A percentile compares a stretch with the other conserved stretches of the same genome.
Evolutionary conservation across 2,113 vertebrate species (phyloP).

Genomic region (Orycteropus afer): DNA sequence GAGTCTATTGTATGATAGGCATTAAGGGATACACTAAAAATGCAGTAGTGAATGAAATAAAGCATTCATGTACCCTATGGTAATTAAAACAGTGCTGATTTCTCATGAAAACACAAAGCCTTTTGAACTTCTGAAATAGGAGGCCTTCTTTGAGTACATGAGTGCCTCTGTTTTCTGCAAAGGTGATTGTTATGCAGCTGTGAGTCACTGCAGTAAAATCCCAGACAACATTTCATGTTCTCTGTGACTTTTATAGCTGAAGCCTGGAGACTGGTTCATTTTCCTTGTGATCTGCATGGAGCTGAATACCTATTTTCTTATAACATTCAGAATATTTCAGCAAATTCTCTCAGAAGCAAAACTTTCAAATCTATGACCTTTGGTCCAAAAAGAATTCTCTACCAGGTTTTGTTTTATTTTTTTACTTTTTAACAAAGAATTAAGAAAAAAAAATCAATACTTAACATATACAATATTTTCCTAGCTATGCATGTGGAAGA

Average conservation of each 20-base stretch:
- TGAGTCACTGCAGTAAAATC: constrained; percentile 2
- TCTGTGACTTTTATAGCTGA: constrained; percentile 49
- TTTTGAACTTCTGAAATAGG: background rate
- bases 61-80: background rate
- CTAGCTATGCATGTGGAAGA: background rate
- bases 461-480: constrained; percentile 1
- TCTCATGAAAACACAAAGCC: background rate
- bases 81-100: background rate
- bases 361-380: background rate
- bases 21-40: background rate
- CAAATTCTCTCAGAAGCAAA: constrained; percentile 24
- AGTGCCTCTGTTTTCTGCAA: background rate
- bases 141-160: background rate
- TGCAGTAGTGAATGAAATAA: background rate
- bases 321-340: background rate
- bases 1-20: background rate
- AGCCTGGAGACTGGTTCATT: background rate
- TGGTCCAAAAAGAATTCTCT: background rate
- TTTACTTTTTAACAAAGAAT: background rate
- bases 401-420: background rate
- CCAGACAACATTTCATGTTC: constrained; percentile 8
- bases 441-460: background rate
- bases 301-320: background rate
- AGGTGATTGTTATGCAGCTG: constrained; percentile 19
- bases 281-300: background rate